These are phyloP conservation scores for Esperia sulphurella DNA, from an alignment of 2,888 invertebrate genomes.

Conservation along the genomic window DNA sequence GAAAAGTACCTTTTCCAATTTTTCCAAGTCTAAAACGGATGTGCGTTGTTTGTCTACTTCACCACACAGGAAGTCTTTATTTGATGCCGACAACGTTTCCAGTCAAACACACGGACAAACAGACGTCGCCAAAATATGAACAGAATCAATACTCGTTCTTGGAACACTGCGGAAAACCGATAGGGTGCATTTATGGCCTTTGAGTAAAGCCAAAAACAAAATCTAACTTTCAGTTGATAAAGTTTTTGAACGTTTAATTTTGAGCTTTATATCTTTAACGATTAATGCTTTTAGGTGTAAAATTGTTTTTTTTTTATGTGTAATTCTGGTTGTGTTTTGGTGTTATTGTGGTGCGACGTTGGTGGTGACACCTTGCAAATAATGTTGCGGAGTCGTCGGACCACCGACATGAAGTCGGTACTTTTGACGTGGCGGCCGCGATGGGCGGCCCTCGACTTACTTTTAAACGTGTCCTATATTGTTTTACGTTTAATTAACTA, in stretches of 20 bases:
- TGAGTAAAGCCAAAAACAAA: slow-evolving; percentile 26
- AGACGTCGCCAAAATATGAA: slow-evolving; percentile 49
- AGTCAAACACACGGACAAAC: slow-evolving; percentile 38
- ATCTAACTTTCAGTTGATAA: slow-evolving; percentile 12
- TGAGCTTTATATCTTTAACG: slow-evolving; percentile 15
- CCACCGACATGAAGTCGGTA: slow-evolving; percentile 39
- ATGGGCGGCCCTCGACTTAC: slow-evolving; percentile 17
- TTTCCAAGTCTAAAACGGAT: slow-evolving; percentile 24
- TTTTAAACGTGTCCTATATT: slow-evolving; percentile 4
- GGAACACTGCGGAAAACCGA: slow-evolving; percentile 65
- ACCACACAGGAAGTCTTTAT: slow-evolving; percentile 62
- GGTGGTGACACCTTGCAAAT: slow-evolving; percentile 60
- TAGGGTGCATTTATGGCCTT: slow-evolving; percentile 57
- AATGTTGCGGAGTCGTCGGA: slow-evolving; percentile 32
- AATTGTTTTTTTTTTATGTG: background rate
- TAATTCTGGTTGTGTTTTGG: slow-evolving; percentile 11
- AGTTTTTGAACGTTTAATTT: slow-evolving; percentile 12
- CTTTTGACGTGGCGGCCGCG: slow-evolving; percentile 33
- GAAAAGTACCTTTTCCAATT: slow-evolving; percentile 12
- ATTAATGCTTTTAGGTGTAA: background rate
- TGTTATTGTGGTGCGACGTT: slow-evolving; percentile 46
- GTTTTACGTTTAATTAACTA: background rate
- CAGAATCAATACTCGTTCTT: slow-evolving; percentile 50
- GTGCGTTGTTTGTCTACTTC: slow-evolving; percentile 22
- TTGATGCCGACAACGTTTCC: slow-evolving; percentile 54